A percentile compares a stretch with the other conserved stretches of the same genome.
These are phyloP conservation scores for Ceratina australensis DNA, from an alignment of 1,140 invertebrate species.

Conservation along the genomic window DNA sequence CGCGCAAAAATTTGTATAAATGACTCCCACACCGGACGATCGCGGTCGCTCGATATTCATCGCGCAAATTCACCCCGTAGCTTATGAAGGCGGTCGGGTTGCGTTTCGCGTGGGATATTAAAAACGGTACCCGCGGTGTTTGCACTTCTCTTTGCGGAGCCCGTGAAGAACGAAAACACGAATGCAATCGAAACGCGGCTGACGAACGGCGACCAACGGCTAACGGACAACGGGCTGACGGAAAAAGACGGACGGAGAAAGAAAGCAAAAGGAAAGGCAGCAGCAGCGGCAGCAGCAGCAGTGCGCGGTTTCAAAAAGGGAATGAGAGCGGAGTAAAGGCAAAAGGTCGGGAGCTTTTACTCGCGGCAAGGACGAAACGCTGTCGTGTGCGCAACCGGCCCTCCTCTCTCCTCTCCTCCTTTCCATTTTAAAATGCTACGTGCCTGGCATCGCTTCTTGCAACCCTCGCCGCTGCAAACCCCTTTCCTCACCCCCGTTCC, in stretches of 20 bases:
- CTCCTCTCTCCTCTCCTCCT: slow-evolving; percentile 33
- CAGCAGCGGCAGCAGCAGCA: too few relatives aligned
- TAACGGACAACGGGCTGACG: background rate
- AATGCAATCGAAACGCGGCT: slow-evolving; percentile 13
- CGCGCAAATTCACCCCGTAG: slow-evolving; percentile 7
- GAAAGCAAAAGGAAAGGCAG: slow-evolving; percentile 1
- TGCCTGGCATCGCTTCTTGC: slow-evolving; percentile 67
- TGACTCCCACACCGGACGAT: background rate
- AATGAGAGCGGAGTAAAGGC: slow-evolving; percentile 6
- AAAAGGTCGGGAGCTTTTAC: slow-evolving; percentile 46
- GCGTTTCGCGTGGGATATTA: slow-evolving; percentile 22
- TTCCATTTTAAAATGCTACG: slow-evolving; percentile 72
- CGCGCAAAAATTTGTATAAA: too few relatives aligned
- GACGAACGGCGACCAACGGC: background rate
- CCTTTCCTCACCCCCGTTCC: background rate
- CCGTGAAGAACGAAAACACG: slow-evolving; percentile 3
- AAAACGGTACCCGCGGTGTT: slow-evolving; percentile 27
- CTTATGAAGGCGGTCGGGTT: slow-evolving; percentile 1
- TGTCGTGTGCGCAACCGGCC: slow-evolving; percentile 46
- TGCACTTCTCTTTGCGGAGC: slow-evolving; percentile 28
- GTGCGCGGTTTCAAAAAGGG: background rate
- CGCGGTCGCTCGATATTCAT: background rate
- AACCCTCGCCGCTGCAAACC: slow-evolving; percentile 34
- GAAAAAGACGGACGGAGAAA: background rate
- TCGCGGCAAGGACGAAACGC: slow-evolving; percentile 57